Conservation (phyloP, 2,888 invertebrate species). For the Hetaerina titia region DNA sequence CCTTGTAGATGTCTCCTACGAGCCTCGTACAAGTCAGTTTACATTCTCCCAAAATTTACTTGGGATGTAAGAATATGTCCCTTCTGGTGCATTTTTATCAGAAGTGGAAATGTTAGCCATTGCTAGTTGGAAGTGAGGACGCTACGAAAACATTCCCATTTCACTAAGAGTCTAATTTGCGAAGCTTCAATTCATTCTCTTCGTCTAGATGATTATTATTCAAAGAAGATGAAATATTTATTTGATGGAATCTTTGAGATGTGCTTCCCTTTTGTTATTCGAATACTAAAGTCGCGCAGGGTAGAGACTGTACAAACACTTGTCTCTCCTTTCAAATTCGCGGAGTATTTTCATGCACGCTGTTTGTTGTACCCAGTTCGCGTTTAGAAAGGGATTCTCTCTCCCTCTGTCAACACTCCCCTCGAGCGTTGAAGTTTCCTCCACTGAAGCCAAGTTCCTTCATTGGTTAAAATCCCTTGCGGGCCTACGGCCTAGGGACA, state of each 20-base stretch:
- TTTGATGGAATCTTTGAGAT: not conserved
- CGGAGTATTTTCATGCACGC: slow-evolving; percentile 17
- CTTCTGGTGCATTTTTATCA: too few relatives aligned
- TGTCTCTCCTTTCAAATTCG: not conserved
- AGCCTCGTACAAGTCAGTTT: too few relatives aligned
- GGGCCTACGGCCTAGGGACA: not conserved
- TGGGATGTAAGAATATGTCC: too few relatives aligned
- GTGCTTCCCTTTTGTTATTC: not conserved
- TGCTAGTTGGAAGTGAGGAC: too few relatives aligned
- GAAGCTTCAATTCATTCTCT: not conserved
- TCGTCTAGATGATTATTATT: not conserved
- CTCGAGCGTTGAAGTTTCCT: not conserved
- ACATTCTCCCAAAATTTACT: too few relatives aligned
- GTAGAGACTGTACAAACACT: not conserved
- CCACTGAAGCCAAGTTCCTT: not conserved
- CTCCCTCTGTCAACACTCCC: not conserved
- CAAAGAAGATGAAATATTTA: not conserved
- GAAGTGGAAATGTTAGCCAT: too few relatives aligned
- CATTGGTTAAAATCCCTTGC: not conserved
- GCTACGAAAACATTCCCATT: too few relatives aligned
- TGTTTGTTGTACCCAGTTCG: slow-evolving; percentile 16
- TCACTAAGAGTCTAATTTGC: not conserved
- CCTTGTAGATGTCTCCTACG: too few relatives aligned
- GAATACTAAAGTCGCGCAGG: not conserved
- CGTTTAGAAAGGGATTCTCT: slow-evolving; percentile 14